Evolutionary conservation across 2,797 vertebrate genomes (phyloP), one percentile per base, ranked within the genome.

Genomic region (Anguilla pacifica): DNA sequence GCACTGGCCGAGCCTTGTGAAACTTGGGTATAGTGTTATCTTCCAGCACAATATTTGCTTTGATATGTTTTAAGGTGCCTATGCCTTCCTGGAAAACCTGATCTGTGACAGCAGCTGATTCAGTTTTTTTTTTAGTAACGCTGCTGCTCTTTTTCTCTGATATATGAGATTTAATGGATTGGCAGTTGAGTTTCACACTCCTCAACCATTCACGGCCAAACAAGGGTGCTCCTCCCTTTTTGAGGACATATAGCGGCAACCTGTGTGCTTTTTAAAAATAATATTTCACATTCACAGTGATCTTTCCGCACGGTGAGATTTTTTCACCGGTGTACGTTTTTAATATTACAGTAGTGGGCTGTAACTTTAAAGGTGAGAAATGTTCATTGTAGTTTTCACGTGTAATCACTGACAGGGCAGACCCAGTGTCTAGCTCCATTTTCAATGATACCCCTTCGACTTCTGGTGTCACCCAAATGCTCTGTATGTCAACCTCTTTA

Each of bases 201-300:
- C 46, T n/a, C 10, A 72, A 57, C 64, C 43, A 51, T n/a, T 70
- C 64, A 51, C 7, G 25, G 46, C n/a, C n/a, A 25, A n/a, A 51
- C 25, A 51, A 85, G 25, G 43, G 43, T 28, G 85, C 11, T n/a
- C 64, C 64, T 19, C 22, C 15, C n/a, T 49, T 85, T 85, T n/a
- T 2, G n/a, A 25, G 2, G 64, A 67, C 22, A 22, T 67, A 25
- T 22, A 67, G 64, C 3, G 22, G 25, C 9, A 31, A 85, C 84
- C 57, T 35, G 46, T n/a, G 39, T 25, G 39, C 28, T 51, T 61
- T 17, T 35, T 49, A n/a, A 11, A 43, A 43, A 43, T 35, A 17
- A 17, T 70, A 85, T 13, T 51, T 85, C 85, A 72, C 64, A 6
- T 10, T 49, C 85, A 85, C 85, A 46, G 61, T 61, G 46, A 28